These are phyloP conservation scores for Gastrophryne carolinensis DNA, from an alignment of 2,797 vertebrate genomes.

Conservation along the genomic window DNA sequence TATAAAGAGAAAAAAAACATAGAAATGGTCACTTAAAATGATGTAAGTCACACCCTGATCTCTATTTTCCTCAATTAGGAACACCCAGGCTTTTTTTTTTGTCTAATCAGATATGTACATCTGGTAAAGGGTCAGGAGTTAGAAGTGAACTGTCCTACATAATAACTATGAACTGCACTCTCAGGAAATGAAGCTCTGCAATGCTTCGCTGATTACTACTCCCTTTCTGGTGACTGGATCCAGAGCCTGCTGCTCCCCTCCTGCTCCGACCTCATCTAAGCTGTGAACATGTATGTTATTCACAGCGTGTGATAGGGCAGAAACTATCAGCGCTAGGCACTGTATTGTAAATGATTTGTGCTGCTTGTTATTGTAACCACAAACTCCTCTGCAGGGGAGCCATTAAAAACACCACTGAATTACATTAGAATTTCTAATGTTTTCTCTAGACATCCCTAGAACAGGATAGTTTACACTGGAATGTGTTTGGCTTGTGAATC, in stretches of 20 bases:
- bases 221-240: neutral
- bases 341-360: constrained; percentile 17
- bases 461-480: constrained; percentile 32
- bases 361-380: constrained; percentile 37
- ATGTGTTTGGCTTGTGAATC: constrained; percentile 1
- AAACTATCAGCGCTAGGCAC: constrained; percentile 4
- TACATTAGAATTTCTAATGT: constrained; percentile 24
- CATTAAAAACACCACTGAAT: constrained; percentile 39
- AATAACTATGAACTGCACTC: neutral
- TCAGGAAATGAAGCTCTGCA: constrained; percentile 15
- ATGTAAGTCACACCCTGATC: neutral
- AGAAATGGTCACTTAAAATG: neutral
- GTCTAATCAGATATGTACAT: neutral
- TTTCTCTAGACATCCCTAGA: constrained; percentile 29
- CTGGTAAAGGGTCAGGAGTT: neutral
- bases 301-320: constrained; percentile 27
- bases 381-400: constrained; percentile 39
- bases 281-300: constrained; percentile 21
- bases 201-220: constrained; percentile 2
- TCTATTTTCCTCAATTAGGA: neutral
- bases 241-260: neutral
- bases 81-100: neutral
- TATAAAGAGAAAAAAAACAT: no score
- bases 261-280: neutral
- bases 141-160: neutral